Percentiles rank a stretch among this genome's conserved stretches.
Conservation (phyloP, 1,140 invertebrate genomes). For the Listronotus oregonensis region DNA sequence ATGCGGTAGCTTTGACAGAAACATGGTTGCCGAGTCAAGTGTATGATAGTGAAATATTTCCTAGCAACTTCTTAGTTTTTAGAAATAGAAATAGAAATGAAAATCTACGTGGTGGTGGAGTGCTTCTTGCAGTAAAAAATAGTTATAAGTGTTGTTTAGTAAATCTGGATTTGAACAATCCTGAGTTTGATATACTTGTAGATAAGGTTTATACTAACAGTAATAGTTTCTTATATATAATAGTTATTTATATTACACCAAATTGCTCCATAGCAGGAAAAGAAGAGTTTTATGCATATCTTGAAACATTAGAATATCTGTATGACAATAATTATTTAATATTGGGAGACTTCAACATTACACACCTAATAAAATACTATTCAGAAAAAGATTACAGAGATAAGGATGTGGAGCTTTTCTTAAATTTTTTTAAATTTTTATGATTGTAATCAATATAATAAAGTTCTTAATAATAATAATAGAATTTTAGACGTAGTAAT, state of each 20-base stretch:
- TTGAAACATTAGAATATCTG: neutral
- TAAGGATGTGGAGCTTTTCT: neutral
- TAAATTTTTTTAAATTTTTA: neutral
- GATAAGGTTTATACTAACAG: neutral
- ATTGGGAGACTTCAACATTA: slow-evolving; percentile 3
- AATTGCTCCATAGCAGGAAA: neutral
- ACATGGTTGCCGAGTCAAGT: neutral
- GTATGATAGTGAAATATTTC: slow-evolving; percentile 1
- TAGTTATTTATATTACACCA: neutral
- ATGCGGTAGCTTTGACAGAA: slow-evolving; percentile 1
- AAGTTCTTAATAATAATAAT: neutral
- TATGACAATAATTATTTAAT: slow-evolving; percentile 2
- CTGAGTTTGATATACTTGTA: neutral
- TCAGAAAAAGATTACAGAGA: neutral
- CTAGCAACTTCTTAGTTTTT: neutral
- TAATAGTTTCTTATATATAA: neutral
- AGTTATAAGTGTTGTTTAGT: neutral
- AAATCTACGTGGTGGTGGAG: neutral
- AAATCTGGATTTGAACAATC: neutral
- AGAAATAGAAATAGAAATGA: slow-evolving; percentile 3
- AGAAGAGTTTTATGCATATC: neutral
- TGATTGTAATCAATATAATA: slow-evolving; percentile 1
- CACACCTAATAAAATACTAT: neutral
- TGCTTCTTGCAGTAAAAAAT: neutral
- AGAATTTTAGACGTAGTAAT: slow-evolving; percentile 1